Percentiles rank a stretch among this genome's conserved stretches.
Evolutionary conservation across 35 echinoderm and acorn worm species (phyloP).

Genomic region (Apostichopus japonicus): DNA sequence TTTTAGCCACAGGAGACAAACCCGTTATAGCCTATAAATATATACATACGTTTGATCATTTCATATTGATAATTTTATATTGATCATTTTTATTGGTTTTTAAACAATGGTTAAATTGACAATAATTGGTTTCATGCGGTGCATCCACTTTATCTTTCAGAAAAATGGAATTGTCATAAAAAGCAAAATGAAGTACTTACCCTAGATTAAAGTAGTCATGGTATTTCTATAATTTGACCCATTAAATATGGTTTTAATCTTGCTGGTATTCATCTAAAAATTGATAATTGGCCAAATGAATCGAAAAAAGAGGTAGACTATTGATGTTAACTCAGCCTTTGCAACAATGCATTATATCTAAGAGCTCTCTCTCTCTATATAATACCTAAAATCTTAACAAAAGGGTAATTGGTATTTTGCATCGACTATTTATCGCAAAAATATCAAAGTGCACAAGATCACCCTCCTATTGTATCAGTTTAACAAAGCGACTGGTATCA

Average conservation of each 20-base stretch:
- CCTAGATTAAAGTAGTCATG: constrained; percentile 11
- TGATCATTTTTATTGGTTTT: constrained; percentile 1
- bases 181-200: not conserved
- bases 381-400: not conserved
- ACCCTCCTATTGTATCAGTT: not conserved
- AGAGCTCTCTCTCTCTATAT: not conserved
- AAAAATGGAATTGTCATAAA: not conserved
- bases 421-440: not conserved
- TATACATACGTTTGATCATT: too few species aligned
- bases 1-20: too few species aligned
- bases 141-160: not conserved
- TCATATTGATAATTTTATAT: too few species aligned
- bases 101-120: constrained; percentile 7
- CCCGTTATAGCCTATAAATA: too few species aligned
- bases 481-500: constrained; percentile 31
- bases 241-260: not conserved
- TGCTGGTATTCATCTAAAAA: not conserved
- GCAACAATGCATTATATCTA: not conserved
- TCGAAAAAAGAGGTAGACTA: not conserved
- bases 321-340: not conserved
- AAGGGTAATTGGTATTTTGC: not conserved
- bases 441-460: not conserved
- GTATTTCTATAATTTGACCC: not conserved
- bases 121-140: not conserved
- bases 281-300: constrained; percentile 13